Percentiles rank a stretch among this genome's conserved stretches.
Evolutionary conservation across 1,140 invertebrate genomes (phyloP).

Genomic region (Mya arenaria): DNA sequence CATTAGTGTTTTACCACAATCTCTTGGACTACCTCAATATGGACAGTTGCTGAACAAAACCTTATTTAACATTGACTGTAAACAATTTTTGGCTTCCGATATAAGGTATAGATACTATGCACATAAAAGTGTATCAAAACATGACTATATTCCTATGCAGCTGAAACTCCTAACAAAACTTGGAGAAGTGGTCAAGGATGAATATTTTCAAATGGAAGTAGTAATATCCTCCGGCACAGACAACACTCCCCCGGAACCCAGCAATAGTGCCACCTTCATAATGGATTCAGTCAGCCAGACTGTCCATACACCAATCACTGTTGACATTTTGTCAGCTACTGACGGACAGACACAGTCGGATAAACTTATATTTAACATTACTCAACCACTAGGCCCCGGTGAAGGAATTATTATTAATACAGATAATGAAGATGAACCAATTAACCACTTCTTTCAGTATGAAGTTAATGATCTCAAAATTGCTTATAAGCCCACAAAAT

Average conservation of each 20-base stretch:
- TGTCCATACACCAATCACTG: constrained; percentile 80
- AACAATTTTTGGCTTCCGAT: constrained; percentile 75
- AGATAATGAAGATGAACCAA: constrained; percentile 79
- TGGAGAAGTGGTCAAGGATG: constrained; percentile 74
- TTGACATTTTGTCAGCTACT: constrained; percentile 77
- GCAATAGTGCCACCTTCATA: constrained; percentile 71
- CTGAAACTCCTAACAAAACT: constrained; percentile 75
- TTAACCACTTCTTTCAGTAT: constrained; percentile 81
- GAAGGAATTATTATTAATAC: constrained; percentile 82
- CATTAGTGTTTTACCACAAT: constrained; percentile 71
- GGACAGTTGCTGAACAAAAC: constrained; percentile 75
- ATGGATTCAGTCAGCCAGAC: constrained; percentile 81
- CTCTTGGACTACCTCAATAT: constrained; percentile 77
- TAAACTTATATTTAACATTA: constrained; percentile 81
- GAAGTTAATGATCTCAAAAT: constrained; percentile 82
- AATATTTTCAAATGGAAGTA: constrained; percentile 81
- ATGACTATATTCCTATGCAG: constrained; percentile 79
- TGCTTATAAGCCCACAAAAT: constrained; percentile 81
- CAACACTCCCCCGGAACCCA: constrained; percentile 76
- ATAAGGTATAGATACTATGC: constrained; percentile 78
- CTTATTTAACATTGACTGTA: constrained; percentile 76
- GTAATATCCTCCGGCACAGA: constrained; percentile 75
- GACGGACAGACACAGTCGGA: constrained; percentile 79
- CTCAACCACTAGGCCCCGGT: constrained; percentile 74
- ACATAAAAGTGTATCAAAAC: constrained; percentile 70